Evolutionary conservation across 2,888 invertebrate genomes (phyloP), one percentile per base, ranked within the genome.

Genomic region (Volucella zonaria): DNA sequence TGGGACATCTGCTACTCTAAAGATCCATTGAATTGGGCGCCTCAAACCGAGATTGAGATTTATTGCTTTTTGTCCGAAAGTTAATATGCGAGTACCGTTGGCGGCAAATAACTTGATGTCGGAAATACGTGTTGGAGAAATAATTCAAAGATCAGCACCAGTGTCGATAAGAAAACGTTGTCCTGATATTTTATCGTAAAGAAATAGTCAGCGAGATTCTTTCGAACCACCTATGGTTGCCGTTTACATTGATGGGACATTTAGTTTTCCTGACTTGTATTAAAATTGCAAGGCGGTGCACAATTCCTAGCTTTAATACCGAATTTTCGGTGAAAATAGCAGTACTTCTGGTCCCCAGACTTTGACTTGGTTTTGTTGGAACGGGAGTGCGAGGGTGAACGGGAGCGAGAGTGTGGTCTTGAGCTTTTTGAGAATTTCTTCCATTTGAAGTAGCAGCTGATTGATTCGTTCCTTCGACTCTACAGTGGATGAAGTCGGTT

Each of bases 91-190:
- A n/a, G 54, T 54, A 18, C 54, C 54, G 11, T 54, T 54, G 8
- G 54, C 54, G 18, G 23, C 54, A 54, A 12, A 18, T 12, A 54
- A 18, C 38, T 56, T 56, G 11, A 56, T 9, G 38, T 11, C 38
- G 2, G 38, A 56, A 12, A 11, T 3, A n/a, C 56, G 56, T 31
- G 38, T 58, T 58, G 31, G 56, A 4, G 56, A 38, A 12, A 38
- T 40, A 38, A n/a, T 58, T 15, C 12, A 58, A 38, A 58, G n/a
- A 38, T 58, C 31, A 4, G 56, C 56, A n/a, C 56, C n/a, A n/a
- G 56, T 58, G n/a, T 38, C 38, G 12, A 38, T 15, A n/a, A 56
- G 56, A 10, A n/a, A n/a, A n/a, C n/a, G n/a, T n/a, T n/a, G n/a
- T n/a, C n/a, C n/a, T n/a, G n/a, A n/a, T n/a, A n/a, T n/a, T n/a